These are phyloP conservation scores for Araneus ventricosus DNA, from an alignment of 1,140 invertebrate genomes.

Conservation along the genomic window DNA sequence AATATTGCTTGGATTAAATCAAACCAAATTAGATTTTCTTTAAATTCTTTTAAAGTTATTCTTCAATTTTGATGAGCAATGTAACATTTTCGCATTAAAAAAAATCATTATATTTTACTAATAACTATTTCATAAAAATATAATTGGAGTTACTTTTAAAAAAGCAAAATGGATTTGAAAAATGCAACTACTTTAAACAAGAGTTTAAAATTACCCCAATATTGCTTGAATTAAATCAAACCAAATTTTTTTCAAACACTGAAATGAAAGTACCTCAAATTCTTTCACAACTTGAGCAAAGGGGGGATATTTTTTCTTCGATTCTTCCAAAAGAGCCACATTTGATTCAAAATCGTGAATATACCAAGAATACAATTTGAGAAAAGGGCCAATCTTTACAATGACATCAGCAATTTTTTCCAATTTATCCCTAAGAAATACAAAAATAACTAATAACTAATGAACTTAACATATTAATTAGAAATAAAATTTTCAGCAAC, in stretches of 20 bases:
- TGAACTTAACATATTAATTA: not conserved
- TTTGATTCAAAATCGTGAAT: slow-evolving; percentile 87
- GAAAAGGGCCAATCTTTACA: slow-evolving; percentile 87
- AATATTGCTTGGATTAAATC: no score
- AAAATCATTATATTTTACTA: no score
- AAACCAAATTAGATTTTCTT: no score
- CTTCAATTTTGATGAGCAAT: no score
- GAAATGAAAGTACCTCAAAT: slow-evolving; percentile 83
- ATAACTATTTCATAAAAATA: no score
- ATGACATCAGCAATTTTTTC: slow-evolving; percentile 87
- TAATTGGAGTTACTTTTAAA: no score
- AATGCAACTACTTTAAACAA: no score
- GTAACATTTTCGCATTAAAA: no score
- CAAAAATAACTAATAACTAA: not conserved
- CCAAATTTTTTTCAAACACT: not conserved
- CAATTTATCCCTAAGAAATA: slow-evolving; percentile 80
- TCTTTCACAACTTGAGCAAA: slow-evolving; percentile 85
- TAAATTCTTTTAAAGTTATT: no score
- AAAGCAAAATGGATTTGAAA: no score
- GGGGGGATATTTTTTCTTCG: slow-evolving; percentile 83
- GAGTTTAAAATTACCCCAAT: no score
- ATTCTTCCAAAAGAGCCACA: slow-evolving; percentile 84
- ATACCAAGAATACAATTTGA: slow-evolving; percentile 88
- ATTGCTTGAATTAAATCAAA: no score
- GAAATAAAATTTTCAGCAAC: not conserved